Evolutionary conservation across 2,797 vertebrate genomes (phyloP), one percentile per base, ranked within the genome.

Genomic region (Lerista edwardsae): DNA sequence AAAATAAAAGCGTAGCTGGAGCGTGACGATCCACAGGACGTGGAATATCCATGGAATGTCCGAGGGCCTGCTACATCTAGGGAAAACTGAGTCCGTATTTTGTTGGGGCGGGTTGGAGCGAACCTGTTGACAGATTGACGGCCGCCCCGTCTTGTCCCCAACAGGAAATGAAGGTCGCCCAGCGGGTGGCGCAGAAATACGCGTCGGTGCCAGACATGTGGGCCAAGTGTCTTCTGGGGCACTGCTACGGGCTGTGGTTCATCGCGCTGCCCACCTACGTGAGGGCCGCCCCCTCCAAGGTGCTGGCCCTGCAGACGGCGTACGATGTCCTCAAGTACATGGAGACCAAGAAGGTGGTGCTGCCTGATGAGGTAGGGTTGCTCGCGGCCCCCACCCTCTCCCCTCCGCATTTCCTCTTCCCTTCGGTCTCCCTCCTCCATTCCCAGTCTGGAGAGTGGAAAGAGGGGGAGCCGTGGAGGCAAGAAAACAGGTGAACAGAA

Each of bases 221-320:
- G 98, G 98, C 98, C 0, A 97, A 97, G 82, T 99, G 97, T 73
- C 95, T 99, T 79, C 96, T 99, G 92, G 98, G 98, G 0, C 98
- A 99, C 95, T 98, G 98, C 79, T 99, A 99, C 0, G 98, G 98
- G 0, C 97, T 99, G 59, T 99, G 98, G 98, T 99, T 99, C 96
- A 97, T 99, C 87, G 98, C 97, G 87, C 95, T 99, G 90, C 98
- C 98, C 82, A 97, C 98, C 1, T 98, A 96, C 0, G 98, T 99
- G 5, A 96, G 96, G 0, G 96, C 97, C 0, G 97, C 97, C 1
- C 93, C 90, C 4, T 95, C 95, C 71, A 98, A 98, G 91, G 97
- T 98, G 0, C 97, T 96, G 0, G 96, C 97, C 0, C 95, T 99
- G 51, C 97, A 98, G 87, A 93, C 96, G 0, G 98, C 98, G 11